These are phyloP conservation scores for Champsocephalus gunnari DNA, from an alignment of 2,797 vertebrate genomes.

Conservation along the genomic window DNA sequence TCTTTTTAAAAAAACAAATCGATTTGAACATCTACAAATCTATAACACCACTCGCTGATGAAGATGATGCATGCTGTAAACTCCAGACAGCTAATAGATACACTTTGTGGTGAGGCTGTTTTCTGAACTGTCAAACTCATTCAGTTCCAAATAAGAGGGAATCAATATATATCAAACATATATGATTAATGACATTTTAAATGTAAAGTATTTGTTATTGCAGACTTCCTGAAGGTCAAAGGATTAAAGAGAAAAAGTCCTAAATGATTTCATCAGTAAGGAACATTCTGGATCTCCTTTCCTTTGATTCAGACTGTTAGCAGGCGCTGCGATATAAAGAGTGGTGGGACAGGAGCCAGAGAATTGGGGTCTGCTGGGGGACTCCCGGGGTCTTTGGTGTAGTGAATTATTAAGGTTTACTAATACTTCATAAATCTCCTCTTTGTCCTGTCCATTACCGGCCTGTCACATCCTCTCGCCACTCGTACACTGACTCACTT, in stretches of 20 bases:
- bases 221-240: neutral
- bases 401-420: conserved; percentile 89
- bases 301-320: conserved; percentile 24
- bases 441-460: conserved; percentile 87
- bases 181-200: neutral
- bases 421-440: conserved; percentile 87
- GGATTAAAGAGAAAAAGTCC: neutral
- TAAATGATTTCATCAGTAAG: neutral
- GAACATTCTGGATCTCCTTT: conserved; percentile 3
- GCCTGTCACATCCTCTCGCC: conserved; percentile 84
- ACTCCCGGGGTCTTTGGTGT: conserved; percentile 74
- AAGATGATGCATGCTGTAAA: neutral
- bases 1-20: neutral
- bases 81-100: neutral
- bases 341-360: conserved; percentile 39
- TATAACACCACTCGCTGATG: neutral
- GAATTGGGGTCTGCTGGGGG: conserved; percentile 38
- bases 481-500: conserved; percentile 75
- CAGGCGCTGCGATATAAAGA: conserved; percentile 14
- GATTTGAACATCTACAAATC: neutral
- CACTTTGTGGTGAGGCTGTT: neutral
- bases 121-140: conserved; percentile 9
- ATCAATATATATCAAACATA: neutral
- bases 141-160: neutral
- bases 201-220: neutral